These are phyloP conservation scores for Zaprionus ghesquierei DNA, from an alignment of 1,140 invertebrate species.

Conservation along the genomic window DNA sequence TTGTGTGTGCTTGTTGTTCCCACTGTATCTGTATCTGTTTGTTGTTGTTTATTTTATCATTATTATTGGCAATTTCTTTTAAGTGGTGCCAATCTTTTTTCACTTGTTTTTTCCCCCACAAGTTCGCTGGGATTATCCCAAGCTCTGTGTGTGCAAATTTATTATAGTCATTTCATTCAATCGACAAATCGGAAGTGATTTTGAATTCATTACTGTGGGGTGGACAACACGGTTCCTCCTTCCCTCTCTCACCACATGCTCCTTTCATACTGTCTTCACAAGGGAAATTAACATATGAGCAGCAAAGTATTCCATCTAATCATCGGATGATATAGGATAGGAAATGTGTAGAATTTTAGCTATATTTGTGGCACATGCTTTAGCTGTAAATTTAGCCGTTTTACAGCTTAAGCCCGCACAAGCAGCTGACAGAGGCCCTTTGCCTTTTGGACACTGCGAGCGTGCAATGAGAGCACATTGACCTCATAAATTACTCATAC, in stretches of 20 bases:
- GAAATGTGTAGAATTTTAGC: no score
- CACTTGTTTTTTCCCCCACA: conserved; percentile 69
- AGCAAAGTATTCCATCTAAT: not conserved
- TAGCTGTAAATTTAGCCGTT: not conserved
- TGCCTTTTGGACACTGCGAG: conserved; percentile 2
- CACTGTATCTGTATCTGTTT: conserved; percentile 21
- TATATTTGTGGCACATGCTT: not conserved
- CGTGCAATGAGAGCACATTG: conserved; percentile 61
- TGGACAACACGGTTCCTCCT: conserved; percentile 24
- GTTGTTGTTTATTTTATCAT: conserved; percentile 78
- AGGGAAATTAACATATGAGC: not conserved
- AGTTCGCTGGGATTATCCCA: conserved; percentile 66
- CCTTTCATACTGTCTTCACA: no score
- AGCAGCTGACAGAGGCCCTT: conserved; percentile 2
- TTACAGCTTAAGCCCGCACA: not conserved
- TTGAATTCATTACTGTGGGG: conserved; percentile 75
- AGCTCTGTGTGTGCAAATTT: conserved; percentile 64
- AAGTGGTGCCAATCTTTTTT: conserved; percentile 82
- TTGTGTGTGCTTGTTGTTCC: conserved; percentile 10
- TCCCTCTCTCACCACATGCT: not conserved
- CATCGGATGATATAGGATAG: not conserved
- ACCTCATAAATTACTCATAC: conserved; percentile 68
- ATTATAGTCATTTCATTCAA: conserved; percentile 82
- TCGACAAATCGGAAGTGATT: conserved; percentile 82
- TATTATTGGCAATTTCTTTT: conserved; percentile 78